phyloP scores from a whole-genome alignment of 2,797 vertebrate species.

The Phrynocephalus guinanensis region DNA sequence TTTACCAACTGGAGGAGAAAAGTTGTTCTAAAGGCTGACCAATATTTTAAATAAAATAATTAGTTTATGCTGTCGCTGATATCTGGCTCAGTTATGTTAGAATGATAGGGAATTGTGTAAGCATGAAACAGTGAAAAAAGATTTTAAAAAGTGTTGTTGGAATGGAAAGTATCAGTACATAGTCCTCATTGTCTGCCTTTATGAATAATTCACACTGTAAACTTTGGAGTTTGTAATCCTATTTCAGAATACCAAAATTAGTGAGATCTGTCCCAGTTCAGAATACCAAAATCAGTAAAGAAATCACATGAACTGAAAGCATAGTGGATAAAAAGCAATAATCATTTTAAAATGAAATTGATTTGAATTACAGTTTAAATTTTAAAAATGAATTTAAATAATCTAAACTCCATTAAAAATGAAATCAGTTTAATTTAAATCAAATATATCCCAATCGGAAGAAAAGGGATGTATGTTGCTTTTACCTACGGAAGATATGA shows the following conservation, averaged over 20 bases:
- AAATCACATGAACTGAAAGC: neutral
- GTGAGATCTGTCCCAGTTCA: neutral
- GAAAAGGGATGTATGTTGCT: neutral
- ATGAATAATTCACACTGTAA: neutral
- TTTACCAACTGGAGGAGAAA: neutral
- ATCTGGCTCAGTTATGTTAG: neutral
- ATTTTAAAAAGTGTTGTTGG: constrained; percentile 4
- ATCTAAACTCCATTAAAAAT: neutral
- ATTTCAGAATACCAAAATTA: neutral
- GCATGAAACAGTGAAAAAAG: neutral
- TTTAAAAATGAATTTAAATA: too few species aligned
- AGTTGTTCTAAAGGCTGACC: neutral
- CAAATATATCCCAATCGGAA: too few species aligned
- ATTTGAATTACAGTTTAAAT: too few species aligned
- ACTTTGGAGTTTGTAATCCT: constrained; percentile 5
- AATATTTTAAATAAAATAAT: neutral
- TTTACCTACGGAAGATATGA: neutral
- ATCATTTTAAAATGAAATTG: too few species aligned
- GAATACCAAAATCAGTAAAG: neutral
- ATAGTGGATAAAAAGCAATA: too few species aligned
- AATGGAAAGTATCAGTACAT: constrained; percentile 1
- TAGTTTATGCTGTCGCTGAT: neutral
- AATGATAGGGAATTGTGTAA: neutral
- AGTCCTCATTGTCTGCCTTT: constrained; percentile 8
- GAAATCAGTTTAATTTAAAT: too few species aligned